phyloP scores from a whole-genome alignment of 2,888 invertebrate species.

The Spicauda simplicius region DNA sequence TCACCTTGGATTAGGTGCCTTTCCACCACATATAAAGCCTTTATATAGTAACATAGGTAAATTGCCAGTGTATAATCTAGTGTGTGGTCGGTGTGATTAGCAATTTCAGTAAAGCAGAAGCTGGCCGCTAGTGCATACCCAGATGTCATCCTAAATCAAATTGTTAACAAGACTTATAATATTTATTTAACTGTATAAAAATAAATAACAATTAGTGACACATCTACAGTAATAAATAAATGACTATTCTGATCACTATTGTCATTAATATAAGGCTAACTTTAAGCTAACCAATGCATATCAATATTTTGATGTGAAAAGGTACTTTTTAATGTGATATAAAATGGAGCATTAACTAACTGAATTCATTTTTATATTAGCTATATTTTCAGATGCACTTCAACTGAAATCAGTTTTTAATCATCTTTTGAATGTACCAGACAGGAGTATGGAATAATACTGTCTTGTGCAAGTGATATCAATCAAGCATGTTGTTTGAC shows the following conservation, averaged over 20 bases:
- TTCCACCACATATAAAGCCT: too few species aligned
- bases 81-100: background rate
- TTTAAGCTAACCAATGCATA: slow-evolving; percentile 6
- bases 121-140: background rate
- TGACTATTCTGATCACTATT: slow-evolving; percentile 13
- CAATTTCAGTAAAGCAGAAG: background rate
- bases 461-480: slow-evolving; percentile 24
- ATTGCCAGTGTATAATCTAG: background rate
- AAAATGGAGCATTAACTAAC: slow-evolving; percentile 10
- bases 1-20: too few species aligned
- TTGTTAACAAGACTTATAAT: slow-evolving; percentile 4
- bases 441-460: slow-evolving; percentile 16
- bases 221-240: slow-evolving; percentile 21
- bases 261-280: slow-evolving; percentile 10
- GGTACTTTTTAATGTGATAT: slow-evolving; percentile 5
- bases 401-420: background rate
- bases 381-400: slow-evolving; percentile 22
- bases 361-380: slow-evolving; percentile 6
- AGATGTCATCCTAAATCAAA: background rate
- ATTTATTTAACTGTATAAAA: slow-evolving; percentile 2
- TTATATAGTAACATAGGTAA: background rate
- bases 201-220: slow-evolving; percentile 27
- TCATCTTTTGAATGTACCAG: slow-evolving; percentile 20
- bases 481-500: slow-evolving; percentile 20
- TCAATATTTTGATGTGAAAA: background rate